Conservation (phyloP, 2,888 invertebrate genomes). For the Ectemnius lituratus region DNA sequence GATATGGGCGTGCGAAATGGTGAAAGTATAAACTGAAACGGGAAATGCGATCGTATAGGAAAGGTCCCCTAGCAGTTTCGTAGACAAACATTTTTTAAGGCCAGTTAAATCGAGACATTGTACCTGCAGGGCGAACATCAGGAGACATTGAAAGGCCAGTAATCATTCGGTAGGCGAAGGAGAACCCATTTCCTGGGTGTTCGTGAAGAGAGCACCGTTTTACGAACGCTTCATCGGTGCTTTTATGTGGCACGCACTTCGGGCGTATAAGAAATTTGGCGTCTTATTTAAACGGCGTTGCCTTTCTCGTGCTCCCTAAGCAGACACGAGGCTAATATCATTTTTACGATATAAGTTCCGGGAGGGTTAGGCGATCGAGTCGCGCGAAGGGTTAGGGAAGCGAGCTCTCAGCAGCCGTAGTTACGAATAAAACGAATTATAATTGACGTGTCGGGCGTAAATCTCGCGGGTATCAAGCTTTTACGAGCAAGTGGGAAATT, state of each 20-base stretch:
- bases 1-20: constrained; percentile 30
- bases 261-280: constrained; percentile 68
- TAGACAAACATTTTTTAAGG: constrained; percentile 74
- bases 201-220: constrained; percentile 54
- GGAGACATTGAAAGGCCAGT: constrained; percentile 23
- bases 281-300: constrained; percentile 74
- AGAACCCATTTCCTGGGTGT: constrained; percentile 48
- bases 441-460: constrained; percentile 76
- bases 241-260: constrained; percentile 62
- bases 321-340: constrained; percentile 69
- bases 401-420: constrained; percentile 44
- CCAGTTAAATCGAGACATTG: constrained; percentile 67
- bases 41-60: constrained; percentile 53
- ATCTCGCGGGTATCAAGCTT: constrained; percentile 74
- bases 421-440: constrained; percentile 75
- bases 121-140: constrained; percentile 27
- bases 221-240: constrained; percentile 51
- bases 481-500: constrained; percentile 74
- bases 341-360: constrained; percentile 76
- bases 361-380: constrained; percentile 61
- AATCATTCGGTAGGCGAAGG: constrained; percentile 48
- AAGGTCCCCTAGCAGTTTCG: constrained; percentile 50
- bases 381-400: constrained; percentile 55
- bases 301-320: constrained; percentile 12
- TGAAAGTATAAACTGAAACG: constrained; percentile 41